Evolutionary conservation across 2,113 vertebrate genomes (phyloP).

Genomic region (Morone saxatilis): DNA sequence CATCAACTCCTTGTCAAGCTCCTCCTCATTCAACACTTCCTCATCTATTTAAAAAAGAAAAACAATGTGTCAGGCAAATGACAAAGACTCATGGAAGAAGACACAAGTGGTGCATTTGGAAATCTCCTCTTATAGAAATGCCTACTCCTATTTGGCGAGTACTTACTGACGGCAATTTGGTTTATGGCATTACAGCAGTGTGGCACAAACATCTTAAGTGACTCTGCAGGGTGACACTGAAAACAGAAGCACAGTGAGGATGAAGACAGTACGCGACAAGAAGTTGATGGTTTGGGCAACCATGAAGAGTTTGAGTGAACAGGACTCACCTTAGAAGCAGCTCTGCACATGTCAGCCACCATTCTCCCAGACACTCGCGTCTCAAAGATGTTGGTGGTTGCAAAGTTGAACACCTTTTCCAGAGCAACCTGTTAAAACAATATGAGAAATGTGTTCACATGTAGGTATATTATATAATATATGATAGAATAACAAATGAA

Average conservation of each 20-base stretch:
- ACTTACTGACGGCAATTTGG: slow-evolving; percentile 97
- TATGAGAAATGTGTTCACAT: neutral
- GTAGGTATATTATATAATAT: too few species aligned
- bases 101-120: neutral
- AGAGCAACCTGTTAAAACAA: slow-evolving; percentile 89
- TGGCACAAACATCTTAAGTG: slow-evolving; percentile 95
- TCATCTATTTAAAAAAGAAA: slow-evolving; percentile 88
- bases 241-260: slow-evolving; percentile 54
- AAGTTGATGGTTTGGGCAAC: neutral
- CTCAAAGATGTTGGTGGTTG: slow-evolving; percentile 98
- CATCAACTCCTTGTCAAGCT: slow-evolving; percentile 96
- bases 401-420: slow-evolving; percentile 98
- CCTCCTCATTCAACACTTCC: slow-evolving; percentile 95
- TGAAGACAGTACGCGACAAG: neutral
- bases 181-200: slow-evolving; percentile 94
- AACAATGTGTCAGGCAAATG: slow-evolving; percentile 11
- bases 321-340: slow-evolving; percentile 90
- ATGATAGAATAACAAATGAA: neutral
- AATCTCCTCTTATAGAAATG: neutral
- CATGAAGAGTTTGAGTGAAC: neutral
- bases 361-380: slow-evolving; percentile 96
- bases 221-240: slow-evolving; percentile 95
- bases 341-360: slow-evolving; percentile 99
- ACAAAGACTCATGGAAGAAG: neutral
- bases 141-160: neutral